A percentile compares a stretch with the other conserved stretches of the same genome.
Conservation (phyloP, 2,888 invertebrate species). For the Lithophane socia region DNA sequence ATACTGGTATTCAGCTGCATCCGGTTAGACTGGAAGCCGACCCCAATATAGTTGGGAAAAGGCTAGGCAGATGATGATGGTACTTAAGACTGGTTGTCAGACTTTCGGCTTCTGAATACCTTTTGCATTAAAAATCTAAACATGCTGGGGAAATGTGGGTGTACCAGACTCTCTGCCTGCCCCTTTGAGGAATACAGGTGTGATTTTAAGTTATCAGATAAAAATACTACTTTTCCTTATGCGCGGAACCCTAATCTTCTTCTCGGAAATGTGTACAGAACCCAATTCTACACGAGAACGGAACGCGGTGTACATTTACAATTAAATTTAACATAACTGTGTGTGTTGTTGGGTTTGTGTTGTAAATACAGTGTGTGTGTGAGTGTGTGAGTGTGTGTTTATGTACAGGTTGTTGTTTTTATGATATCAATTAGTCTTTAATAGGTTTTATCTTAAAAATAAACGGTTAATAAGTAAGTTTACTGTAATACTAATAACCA, state of each 20-base stretch:
- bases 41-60: no score
- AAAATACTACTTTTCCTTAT: background rate
- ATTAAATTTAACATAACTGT: slow-evolving; percentile 77
- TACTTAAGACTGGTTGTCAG: background rate
- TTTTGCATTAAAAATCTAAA: no score
- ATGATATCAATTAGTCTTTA: no score
- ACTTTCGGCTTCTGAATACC: background rate
- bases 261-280: slow-evolving; percentile 40
- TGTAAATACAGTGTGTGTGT: slow-evolving; percentile 45
- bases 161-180: background rate
- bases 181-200: no score
- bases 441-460: background rate
- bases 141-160: no score
- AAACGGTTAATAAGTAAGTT: background rate
- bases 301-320: slow-evolving; percentile 73
- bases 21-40: no score
- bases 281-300: slow-evolving; percentile 57
- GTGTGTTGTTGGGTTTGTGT: slow-evolving; percentile 19
- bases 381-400: background rate
- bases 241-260: slow-evolving; percentile 40
- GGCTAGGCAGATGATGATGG: no score
- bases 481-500: background rate
- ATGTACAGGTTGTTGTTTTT: slow-evolving; percentile 53
- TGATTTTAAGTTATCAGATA: background rate
- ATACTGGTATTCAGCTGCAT: no score